Evolutionary conservation across 2,888 invertebrate species (phyloP).

Genomic region (Dicroscelio sp.): DNA sequence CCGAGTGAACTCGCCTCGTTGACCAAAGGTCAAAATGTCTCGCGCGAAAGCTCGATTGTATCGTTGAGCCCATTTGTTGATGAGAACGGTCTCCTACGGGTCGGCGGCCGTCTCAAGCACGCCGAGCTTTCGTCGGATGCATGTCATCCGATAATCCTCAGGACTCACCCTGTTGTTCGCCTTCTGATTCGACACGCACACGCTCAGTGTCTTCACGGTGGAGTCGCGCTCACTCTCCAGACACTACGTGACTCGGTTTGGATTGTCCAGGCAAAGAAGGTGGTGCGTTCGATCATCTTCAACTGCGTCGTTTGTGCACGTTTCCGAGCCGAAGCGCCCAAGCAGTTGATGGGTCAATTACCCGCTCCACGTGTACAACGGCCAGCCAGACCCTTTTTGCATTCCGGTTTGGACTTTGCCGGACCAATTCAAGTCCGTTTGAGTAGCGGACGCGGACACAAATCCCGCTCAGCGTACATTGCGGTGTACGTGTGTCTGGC

Average conservation of each 20-base stretch:
- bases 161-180: background rate
- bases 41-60: background rate
- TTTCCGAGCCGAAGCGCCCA: background rate
- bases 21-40: too few relatives aligned
- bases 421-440: conserved; percentile 47
- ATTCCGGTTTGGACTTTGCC: conserved; percentile 62
- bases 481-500: background rate
- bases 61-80: background rate
- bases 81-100: background rate
- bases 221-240: background rate
- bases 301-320: conserved; percentile 43
- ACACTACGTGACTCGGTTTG: conserved; percentile 7
- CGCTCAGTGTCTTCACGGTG: background rate
- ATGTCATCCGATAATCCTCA: background rate
- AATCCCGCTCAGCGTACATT: background rate
- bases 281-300: conserved; percentile 8
- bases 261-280: conserved; percentile 29
- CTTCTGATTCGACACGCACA: background rate
- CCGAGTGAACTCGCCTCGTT: background rate
- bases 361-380: conserved; percentile 8
- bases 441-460: background rate
- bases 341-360: conserved; percentile 61
- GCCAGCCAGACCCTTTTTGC: background rate
- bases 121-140: background rate
- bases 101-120: background rate